Percentiles rank a stretch among this genome's conserved stretches.
Conservation (phyloP, 2,113 vertebrate genomes). For the Macroglossus sobrinus region DNA sequence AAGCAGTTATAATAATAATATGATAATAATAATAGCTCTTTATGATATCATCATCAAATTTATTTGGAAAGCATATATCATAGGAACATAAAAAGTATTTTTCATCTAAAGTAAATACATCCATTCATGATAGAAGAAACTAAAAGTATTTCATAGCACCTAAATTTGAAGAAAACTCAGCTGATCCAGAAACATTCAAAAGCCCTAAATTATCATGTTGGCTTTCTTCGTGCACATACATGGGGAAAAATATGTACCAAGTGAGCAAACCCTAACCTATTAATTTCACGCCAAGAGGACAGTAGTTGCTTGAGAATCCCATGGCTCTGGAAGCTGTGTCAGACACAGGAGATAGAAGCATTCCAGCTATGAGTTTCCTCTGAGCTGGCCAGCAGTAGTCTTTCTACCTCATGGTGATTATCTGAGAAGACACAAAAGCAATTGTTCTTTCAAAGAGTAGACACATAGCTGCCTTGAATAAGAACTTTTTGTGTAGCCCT, state of each 20-base stretch:
- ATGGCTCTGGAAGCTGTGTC: not conserved
- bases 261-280: conserved; percentile 25
- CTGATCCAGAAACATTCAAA: conserved; percentile 62
- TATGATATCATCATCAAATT: conserved; percentile 66
- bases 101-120: conserved; percentile 76
- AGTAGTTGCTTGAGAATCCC: not conserved
- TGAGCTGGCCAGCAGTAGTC: not conserved
- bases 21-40: not conserved
- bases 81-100: conserved; percentile 66
- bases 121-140: conserved; percentile 66
- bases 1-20: conserved; percentile 42
- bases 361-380: not conserved
- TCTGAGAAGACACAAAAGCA: not conserved
- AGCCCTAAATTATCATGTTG: conserved; percentile 44
- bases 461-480: not conserved
- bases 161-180: conserved; percentile 70
- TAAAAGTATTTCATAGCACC: conserved; percentile 61
- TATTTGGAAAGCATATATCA: conserved; percentile 75
- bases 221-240: conserved; percentile 40
- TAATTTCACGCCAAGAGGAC: conserved; percentile 14
- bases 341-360: not conserved
- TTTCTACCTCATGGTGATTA: not conserved
- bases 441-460: not conserved
- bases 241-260: conserved; percentile 1
- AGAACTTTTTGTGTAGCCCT: not conserved